Evolutionary conservation across 2,113 vertebrate genomes (phyloP).

Genomic region (chimpanzee (Pan troglodytes)): NHGRI_mPanTro3-v2.1_pri NC_072410.2:65189001-65189500

Average conservation of each 20-base stretch:
- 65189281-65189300: background rate
- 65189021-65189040: background rate
- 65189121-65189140: background rate
- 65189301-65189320: background rate
- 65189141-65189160: background rate
- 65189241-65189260: background rate
- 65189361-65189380: background rate
- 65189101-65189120: background rate
- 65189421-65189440: background rate
- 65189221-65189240: background rate
- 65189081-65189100: background rate
- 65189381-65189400: background rate
- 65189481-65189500: background rate
- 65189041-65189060: background rate
- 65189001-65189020: background rate
- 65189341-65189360: background rate
- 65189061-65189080: background rate
- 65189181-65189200: background rate
- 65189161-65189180: background rate
- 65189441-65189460: background rate
- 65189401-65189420: background rate
- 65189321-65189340: background rate
- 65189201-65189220: background rate
- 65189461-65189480: slow-evolving; percentile 28
- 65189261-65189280: background rate